Conservation (phyloP, 2,888 invertebrate genomes). For the Caenorhabditis becei region DNA sequence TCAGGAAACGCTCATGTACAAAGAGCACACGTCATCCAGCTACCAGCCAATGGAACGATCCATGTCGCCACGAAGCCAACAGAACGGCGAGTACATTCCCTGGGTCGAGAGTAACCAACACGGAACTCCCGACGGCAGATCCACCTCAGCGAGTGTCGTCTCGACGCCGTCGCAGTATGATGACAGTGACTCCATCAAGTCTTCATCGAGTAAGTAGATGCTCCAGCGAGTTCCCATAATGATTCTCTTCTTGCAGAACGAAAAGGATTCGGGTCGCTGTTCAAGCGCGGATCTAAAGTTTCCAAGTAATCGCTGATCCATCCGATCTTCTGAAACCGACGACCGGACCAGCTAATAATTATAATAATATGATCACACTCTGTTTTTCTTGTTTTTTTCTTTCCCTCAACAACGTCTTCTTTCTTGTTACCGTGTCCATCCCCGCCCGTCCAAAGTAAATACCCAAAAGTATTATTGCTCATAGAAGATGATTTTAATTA, state of each 20-base stretch:
- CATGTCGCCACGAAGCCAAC: slow-evolving; percentile 48
- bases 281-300: slow-evolving; percentile 63
- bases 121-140: slow-evolving; percentile 50
- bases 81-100: slow-evolving; percentile 67
- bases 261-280: slow-evolving; percentile 63
- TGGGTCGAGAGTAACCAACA: slow-evolving; percentile 69
- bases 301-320: slow-evolving; percentile 47
- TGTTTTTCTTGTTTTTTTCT: slow-evolving; percentile 3
- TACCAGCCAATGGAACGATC: slow-evolving; percentile 57
- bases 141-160: slow-evolving; percentile 41
- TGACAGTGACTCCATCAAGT: slow-evolving; percentile 66
- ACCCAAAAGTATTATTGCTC: slow-evolving; percentile 38
- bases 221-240: neutral
- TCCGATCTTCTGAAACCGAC: slow-evolving; percentile 38
- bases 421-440: slow-evolving; percentile 17
- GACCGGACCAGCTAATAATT: slow-evolving; percentile 30
- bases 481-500: slow-evolving; percentile 14
- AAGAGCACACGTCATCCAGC: slow-evolving; percentile 60
- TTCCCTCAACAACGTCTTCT: neutral
- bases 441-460: slow-evolving; percentile 25
- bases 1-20: slow-evolving; percentile 64
- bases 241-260: slow-evolving; percentile 47
- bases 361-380: neutral
- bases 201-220: slow-evolving; percentile 46
- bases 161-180: slow-evolving; percentile 59